Base-by-base conservation (phyloP, 2,113 vertebrate genomes). In the Colinus virginianus region DNA sequence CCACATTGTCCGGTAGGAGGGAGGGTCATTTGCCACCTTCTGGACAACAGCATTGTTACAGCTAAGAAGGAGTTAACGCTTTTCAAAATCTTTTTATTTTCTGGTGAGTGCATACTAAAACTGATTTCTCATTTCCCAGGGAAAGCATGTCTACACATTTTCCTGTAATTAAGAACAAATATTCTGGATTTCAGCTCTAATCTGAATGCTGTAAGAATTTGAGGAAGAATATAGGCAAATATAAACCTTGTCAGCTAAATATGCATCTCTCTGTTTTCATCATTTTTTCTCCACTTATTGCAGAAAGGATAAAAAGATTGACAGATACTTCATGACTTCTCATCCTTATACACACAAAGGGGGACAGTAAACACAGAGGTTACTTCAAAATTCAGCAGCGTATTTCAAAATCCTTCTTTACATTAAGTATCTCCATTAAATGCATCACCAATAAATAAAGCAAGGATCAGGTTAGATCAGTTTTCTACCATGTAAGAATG, bases 31-130 rank as follows among this genome's bases (percentile, higher is more conserved):
- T 72, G 40, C 40, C 58, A 72, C 40, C 43, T 85, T 84, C 90
- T 68, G 67, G 63, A 49, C 0, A 0, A 43, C 0, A 0, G 8
- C 1, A 84, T 43, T 36, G 26, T 23, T 43, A 84, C 66, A 78
- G 14, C 13, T 78, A 36, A 84, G 68, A 9, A 68, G 2, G 0
- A 45, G 21, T 4, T 81, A 7, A 7, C 5, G 15, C 7, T 7
- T 3, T 56, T 53, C 19, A n/a, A n/a, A n/a, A 20, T 51, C 12
- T 40, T 28, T 20, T 36, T 69, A 18, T 6, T 4, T 8, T 3
- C 7, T 6, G 8, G 26, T 78, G 28, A 15, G 17, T 12, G 28
- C 8, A 5, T 23, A 23, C 30, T 62, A 58, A 85, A 76, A 72
- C 6, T 22, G 32, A 78, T 43, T 32, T 61, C 9, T 40, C 34